Evolutionary conservation across 1,140 invertebrate genomes (phyloP), one percentile per base, ranked within the genome.

Genomic region (Achroia grisella): DNA sequence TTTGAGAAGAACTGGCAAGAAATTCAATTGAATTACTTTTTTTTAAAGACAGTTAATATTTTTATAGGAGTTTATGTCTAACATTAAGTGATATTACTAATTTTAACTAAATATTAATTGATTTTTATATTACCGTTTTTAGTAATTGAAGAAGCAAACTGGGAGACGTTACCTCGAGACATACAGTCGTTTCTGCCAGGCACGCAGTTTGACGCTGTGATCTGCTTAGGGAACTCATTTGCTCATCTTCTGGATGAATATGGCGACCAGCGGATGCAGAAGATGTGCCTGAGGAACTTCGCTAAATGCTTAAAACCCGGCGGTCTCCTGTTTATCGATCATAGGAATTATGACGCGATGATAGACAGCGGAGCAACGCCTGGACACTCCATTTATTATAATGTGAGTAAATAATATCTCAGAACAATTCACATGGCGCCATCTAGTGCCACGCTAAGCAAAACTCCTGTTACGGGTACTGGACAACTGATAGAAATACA

Each of bases 201-300:
- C 0, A 87, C 87, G 9, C 89, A 89, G 27, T 94, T 94, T 62
- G 93, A 95, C 73, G 93, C 93, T 0, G 92, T 96, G 1, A 93
- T 96, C 52, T 96, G 94, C 64, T 86, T 96, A 28, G 95, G 95
- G 44, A 97, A 97, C 71, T 96, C 94, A 8, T 97, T 96, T 78
- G 93, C 95, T 35, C 95, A 96, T 83, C 89, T 97, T 53, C 88
- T 93, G 32, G 94, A 96, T 63, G 88, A 89, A 32, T 90, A 84
- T 55, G 93, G 93, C 0, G 92, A 95, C 80, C 93, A 94, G 75
- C 82, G 90, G 8, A 91, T 94, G 49, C 93, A 95, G 79, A 93
- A 89, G 87, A 92, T 88, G 78, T 88, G 94, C 0, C 82, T 96
- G 14, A 69, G 66, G 5, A 95, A 97, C 72, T 96, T 97, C 65